Base-by-base conservation (phyloP, 1,140 invertebrate species). In the Potamilus streckersoni region DNA sequence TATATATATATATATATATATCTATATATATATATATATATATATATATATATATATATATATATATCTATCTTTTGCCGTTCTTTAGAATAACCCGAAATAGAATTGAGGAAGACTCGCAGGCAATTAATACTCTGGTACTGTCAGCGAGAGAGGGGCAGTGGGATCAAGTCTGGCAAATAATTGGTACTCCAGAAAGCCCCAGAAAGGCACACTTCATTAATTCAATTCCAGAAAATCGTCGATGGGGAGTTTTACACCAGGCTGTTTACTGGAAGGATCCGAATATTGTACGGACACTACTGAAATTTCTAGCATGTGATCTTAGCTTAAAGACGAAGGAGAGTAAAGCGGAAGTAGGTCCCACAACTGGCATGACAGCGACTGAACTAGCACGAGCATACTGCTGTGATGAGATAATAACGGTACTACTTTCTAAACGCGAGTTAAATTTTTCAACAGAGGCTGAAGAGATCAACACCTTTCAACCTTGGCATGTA, bases 201-300 rank as follows among this genome's bases (percentile, higher is more conserved):
- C 73, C 66, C 13, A 16, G 49, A 20, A 60, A 56, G 56, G 27
- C 17, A 55, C 8, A 56, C 6, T 27, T 74, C 2, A 58, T 74
- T 27, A 74, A 74, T 58, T 57, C 62, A 12, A 74, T 74, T 49
- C 66, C 73, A 15, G 73, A 74, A 61, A 74, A 74, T 31, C 20
- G 73, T 23, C 73, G 65, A 6, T 74, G 73, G 73, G 73, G 73
- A 60, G 17, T 74, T 61, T 19, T 74, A 19, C 73, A 74, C 20
- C 73, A 74, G 31, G 65, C 73, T 49, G 65, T 74, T 8, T 73
- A 65, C 58, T 73, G 71, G 71, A 73, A 66, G 17, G 31, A 73
- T 8, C 4, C 17, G 4, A 6, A 66, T 38, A 23, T 73, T 20
- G 15, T 73, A 20, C n/a, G 31, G 23, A 73, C 64, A 38, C 19